Base-by-base conservation (phyloP, 2,888 invertebrate species). In the Polyploca ridens region DNA sequence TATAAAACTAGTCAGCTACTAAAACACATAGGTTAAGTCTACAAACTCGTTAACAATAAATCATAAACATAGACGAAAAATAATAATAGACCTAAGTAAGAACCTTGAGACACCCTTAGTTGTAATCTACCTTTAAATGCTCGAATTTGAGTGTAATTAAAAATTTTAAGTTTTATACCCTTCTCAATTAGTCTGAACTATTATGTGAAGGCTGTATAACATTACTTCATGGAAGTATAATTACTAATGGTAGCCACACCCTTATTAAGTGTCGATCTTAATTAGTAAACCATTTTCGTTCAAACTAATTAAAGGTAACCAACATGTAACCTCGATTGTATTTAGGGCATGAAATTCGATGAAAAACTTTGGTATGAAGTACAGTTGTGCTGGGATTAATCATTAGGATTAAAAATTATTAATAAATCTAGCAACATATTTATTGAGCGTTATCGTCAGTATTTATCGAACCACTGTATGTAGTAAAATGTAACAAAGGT, bases 151-250 rank as follows among this genome's bases (percentile, higher is more conserved):
- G n/a, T 46, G n/a, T 6, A 46, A 54, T 54, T 54, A 10, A 19
- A 19, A 19, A 10, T 10, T 14, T 54, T n/a, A 49, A 49, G 14
- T 54, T 54, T 54, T 54, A 54, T 54, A 19, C n/a, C 54, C 19
- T 54, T 19, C 54, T 16, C 19, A 54, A 54, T 54, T 54, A 54
- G 54, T 19, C 16, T 10, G 1, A 54, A 54, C 54, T 54, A 54
- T 41, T 41, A 41, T 6, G 54, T 19, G 54, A 54, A 54, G 19
- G 54, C 19, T 54, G 7, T 54, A 49, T 16, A 19, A 69, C 70
- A 67, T 64, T 70, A 74, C 69, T 70, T 71, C 72, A 65, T 67
- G 65, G 69, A 69, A 71, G 69, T 69, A 35, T 35, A 75, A 75
- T 72, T 70, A 66, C 63, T 70, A 71, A 71, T 67, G 65, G 66